Evolutionary conservation across 2,797 vertebrate genomes (phyloP), one percentile per base, ranked within the genome.

Genomic region (Melopsittacus undulatus): DNA sequence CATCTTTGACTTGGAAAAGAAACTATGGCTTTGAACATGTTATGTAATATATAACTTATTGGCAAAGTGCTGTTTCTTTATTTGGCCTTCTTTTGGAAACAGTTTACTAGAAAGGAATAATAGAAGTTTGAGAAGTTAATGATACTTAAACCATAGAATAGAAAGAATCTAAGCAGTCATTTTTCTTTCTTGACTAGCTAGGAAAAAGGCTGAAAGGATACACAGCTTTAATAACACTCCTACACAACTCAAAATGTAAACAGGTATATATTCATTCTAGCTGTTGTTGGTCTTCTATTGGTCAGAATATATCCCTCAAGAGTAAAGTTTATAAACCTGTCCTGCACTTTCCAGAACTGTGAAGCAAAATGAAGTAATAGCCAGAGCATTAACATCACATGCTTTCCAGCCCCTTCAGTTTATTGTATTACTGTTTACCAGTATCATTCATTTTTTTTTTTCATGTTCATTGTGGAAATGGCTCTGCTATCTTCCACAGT

Each of bases 401-500:
- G 15, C 22, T 79, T 84, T 72, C 48, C 48, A 68, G 20, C 1
- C 10, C 43, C 29, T 54, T 63, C 23, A 19, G 9, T 68, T 54
- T 59, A 38, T 67, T 76, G 12, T 51, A 14, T 40, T 64, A 57
- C 29, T 76, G 11, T 59, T 80, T 67, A 59, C 7, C 20, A 66
- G 12, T 16, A 57, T 5, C 2, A 78, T 32, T 40, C 0, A 26
- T 86, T 79, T 59, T 11, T 11, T n/a, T n/a, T n/a, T 11, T 52
- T 64, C 36, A 26, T 0, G 0, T 32, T 87, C 29, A 29, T 6
- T 1, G 2, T 30, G 3, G 5, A 73, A 86, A 72, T 15, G 7
- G 10, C 11, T 63, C 27, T 38, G 14, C 13, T 29, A 0, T 54
- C 17, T 72, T 72, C 22, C 52, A 56, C 1, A 4, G 23, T 36